Evolutionary conservation across 2,888 invertebrate genomes (phyloP).

Genomic region (Heliconius ethilla): DNA sequence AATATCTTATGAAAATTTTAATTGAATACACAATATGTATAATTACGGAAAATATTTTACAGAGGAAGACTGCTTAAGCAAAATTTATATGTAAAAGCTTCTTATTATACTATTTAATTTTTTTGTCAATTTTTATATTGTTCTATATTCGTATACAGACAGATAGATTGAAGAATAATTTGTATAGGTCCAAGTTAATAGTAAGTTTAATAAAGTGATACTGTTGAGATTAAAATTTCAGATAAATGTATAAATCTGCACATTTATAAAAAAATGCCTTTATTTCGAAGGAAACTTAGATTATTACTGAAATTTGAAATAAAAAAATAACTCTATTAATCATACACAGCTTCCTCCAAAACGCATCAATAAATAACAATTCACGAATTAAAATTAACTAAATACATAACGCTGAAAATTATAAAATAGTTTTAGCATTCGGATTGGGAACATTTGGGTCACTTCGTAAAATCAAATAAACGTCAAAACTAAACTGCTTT

Average conservation of each 20-base stretch:
- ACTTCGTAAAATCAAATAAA: slow-evolving; percentile 32
- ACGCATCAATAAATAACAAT: slow-evolving; percentile 1
- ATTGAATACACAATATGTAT: neutral
- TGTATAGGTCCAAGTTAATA: no score
- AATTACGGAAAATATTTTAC: no score
- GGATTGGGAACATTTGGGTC: slow-evolving; percentile 30
- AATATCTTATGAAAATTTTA: neutral
- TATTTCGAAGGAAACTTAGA: neutral
- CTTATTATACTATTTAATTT: no score
- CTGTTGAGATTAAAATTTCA: no score
- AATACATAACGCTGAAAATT: neutral
- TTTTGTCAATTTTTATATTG: no score
- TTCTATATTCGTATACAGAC: no score
- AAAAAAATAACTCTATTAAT: neutral
- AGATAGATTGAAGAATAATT: no score
- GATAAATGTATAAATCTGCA: no score
- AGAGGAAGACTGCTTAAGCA: no score
- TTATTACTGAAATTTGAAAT: neutral
- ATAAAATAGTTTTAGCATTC: slow-evolving; percentile 24
- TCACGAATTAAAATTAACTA: neutral
- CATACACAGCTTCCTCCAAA: neutral
- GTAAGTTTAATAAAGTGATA: no score
- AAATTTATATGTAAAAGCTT: no score
- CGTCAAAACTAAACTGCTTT: slow-evolving; percentile 33
- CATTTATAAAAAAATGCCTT: no score